Conservation (phyloP, 1,140 invertebrate species). For the Dreissena rostriformis region DNA sequence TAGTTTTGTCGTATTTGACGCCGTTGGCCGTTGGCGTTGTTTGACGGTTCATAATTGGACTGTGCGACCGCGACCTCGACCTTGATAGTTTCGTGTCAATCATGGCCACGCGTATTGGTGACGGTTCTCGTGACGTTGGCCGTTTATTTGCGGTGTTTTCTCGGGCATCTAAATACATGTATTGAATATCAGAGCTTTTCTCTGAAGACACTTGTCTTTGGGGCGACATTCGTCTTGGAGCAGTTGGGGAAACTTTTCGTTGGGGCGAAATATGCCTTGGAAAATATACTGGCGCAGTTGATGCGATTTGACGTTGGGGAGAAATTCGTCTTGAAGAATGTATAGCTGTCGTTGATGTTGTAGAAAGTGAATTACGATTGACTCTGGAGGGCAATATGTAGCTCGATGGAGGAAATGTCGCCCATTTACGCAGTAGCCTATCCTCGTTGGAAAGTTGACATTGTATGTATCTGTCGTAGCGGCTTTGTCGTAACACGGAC, state of each 20-base stretch:
- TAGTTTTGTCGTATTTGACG: not conserved
- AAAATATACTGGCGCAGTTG: no score
- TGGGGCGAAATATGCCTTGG: not conserved
- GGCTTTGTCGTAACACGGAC: no score
- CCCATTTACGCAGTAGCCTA: no score
- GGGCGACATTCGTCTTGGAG: not conserved
- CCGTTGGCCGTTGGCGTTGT: not conserved
- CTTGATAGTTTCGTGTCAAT: not conserved
- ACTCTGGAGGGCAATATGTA: no score
- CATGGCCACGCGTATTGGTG: not conserved
- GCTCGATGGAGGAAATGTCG: no score
- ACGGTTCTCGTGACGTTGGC: constrained; percentile 18
- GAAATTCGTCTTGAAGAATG: no score
- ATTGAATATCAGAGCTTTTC: not conserved
- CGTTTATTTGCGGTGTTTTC: constrained; percentile 22
- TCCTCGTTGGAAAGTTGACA: no score
- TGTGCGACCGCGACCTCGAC: constrained; percentile 34
- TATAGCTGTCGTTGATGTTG: no score
- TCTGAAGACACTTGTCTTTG: not conserved
- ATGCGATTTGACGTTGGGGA: no score
- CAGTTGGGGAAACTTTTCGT: not conserved
- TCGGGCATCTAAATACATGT: constrained; percentile 11
- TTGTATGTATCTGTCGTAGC: no score
- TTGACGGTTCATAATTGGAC: not conserved
- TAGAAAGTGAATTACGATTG: no score